Percentiles rank a stretch among this genome's conserved stretches.
These are phyloP conservation scores for Choristoneura fumiferana DNA, from an alignment of 1,140 invertebrate genomes.

Conservation along the genomic window DNA sequence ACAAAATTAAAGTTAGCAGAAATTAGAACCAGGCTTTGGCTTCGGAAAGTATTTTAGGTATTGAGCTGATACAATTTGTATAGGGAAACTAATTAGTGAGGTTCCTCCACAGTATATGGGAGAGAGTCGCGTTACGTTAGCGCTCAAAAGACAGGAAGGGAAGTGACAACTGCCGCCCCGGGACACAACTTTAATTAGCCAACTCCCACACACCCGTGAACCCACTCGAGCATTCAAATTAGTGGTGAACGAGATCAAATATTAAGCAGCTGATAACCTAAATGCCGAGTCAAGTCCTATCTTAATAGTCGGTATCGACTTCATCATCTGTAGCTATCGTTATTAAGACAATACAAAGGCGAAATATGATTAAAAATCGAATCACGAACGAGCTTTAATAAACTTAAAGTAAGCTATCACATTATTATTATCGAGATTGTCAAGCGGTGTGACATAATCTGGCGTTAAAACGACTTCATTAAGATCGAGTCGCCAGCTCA, in stretches of 20 bases:
- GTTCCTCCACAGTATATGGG: not conserved
- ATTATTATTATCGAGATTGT: not conserved
- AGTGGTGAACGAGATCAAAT: not conserved
- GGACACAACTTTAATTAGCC: constrained; percentile 43
- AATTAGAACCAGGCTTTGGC: too few species aligned
- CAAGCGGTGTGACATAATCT: not conserved
- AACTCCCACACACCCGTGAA: constrained; percentile 23
- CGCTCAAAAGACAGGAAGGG: constrained; percentile 29
- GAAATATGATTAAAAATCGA: too few species aligned
- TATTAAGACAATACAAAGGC: too few species aligned
- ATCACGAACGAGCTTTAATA: too few species aligned
- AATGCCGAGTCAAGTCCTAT: too few species aligned
- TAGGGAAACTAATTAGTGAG: constrained; percentile 29
- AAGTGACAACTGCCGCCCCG: constrained; percentile 32
- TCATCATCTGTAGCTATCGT: too few species aligned
- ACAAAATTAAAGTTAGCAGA: too few species aligned
- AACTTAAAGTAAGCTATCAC: not conserved
- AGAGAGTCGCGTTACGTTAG: too few species aligned
- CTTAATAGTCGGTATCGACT: too few species aligned
- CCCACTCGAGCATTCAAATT: not conserved
- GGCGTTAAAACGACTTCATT: constrained; percentile 13
- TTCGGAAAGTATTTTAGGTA: too few species aligned
- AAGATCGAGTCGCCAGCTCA: constrained; percentile 1
- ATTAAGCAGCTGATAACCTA: not conserved
- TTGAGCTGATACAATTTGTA: constrained; percentile 19